Evolutionary conservation across 2,797 vertebrate genomes (phyloP).

Genomic region (Sebastes flavidus): DNA sequence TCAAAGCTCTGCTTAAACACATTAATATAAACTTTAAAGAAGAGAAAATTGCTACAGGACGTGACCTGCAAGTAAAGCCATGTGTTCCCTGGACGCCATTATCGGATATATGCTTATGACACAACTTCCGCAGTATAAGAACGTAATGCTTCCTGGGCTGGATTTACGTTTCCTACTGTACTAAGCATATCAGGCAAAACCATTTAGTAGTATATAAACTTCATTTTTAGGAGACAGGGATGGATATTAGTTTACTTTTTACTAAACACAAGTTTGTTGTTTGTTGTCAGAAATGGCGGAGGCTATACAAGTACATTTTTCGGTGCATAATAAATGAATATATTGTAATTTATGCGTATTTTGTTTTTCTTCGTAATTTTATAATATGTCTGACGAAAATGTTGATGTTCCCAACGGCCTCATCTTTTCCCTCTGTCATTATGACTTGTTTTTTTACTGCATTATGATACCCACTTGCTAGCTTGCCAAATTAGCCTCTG

Average conservation of each 20-base stretch:
- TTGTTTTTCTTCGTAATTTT: too few relatives aligned
- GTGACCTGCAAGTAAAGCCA: neutral
- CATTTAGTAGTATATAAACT: neutral
- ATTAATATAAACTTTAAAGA: neutral
- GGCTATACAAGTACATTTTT: too few relatives aligned
- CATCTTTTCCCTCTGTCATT: too few relatives aligned
- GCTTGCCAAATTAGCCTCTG: too few relatives aligned
- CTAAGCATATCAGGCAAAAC: neutral
- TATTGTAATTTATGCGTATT: too few relatives aligned
- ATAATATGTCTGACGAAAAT: too few relatives aligned
- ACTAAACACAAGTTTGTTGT: neutral
- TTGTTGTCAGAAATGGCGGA: too few relatives aligned
- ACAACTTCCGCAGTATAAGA: neutral
- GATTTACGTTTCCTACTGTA: neutral
- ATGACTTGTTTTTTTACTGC: too few relatives aligned
- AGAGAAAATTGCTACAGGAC: neutral
- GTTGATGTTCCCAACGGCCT: too few relatives aligned
- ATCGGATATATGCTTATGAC: neutral
- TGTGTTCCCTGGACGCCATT: neutral
- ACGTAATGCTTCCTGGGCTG: neutral
- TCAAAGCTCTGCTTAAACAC: conserved; percentile 18
- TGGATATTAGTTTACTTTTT: neutral
- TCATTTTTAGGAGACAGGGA: neutral
- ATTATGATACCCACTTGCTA: too few relatives aligned
- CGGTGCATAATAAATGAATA: too few relatives aligned